Base-by-base conservation (phyloP, 2,113 vertebrate species). In the Campylorhamphus procurvoides region DNA sequence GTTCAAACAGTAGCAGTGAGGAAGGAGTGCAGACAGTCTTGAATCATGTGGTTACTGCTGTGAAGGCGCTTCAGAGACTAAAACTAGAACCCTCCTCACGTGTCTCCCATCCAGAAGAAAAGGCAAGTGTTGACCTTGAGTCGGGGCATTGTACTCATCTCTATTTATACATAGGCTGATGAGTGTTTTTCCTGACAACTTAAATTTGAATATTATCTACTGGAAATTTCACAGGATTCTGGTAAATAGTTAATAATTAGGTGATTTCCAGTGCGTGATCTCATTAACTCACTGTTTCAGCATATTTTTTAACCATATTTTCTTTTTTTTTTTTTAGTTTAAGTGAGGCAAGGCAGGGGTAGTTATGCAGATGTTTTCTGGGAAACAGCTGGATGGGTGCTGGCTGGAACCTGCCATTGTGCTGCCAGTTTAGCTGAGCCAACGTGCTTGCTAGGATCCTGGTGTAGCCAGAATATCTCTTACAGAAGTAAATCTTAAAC, bases 231-330 rank as follows among this genome's bases (percentile, higher is more conserved):
- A 66, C 89, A 77, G 87, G 74, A 84, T 97, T 97, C 96, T 89
- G 89, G 94, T 97, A 97, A 97, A 63, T 40, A 95, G 74, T 39
- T 97, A 95, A 97, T 88, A 94, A 71, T 96, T 71, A 93, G 94
- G 69, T 95, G 90, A 91, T 97, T 98, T 97, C 91, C 89, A 87
- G 56, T 49, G 80, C 52, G 95, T 89, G 87, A 44, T 64, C 58
- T 97, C 63, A 58, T 92, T 95, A 94, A 82, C 72, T 96, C 62
- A 39, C 29, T 68, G 37, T 89, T 92, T 92, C 69, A 75, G 74
- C 28, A 1, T 37, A 40, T 24, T 83, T 94, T 76, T 18, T 71
- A 79, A 28, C 18, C 28, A 25, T 59, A 29, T 35, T 6, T 62
- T 73, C 1, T 31, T 37, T 24, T 17, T 22, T 37, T 59, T 44